Evolutionary conservation across 2,888 invertebrate species (phyloP).

Genomic region (Ennomos fuscantarius): DNA sequence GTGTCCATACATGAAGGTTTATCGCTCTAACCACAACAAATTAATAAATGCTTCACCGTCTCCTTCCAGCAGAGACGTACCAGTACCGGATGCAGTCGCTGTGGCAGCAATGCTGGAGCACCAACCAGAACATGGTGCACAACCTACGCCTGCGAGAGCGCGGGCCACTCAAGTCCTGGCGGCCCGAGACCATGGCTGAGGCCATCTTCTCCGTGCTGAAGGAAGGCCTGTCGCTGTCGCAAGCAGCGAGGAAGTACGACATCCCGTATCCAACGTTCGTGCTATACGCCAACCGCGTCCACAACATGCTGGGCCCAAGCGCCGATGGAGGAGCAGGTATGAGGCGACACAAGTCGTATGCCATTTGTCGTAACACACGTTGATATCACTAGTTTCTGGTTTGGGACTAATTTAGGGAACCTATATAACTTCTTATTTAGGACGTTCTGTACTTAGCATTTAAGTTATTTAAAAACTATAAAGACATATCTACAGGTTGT

Average conservation of each 20-base stretch:
- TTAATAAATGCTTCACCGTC: conserved; percentile 43
- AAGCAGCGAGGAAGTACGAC: conserved; percentile 97
- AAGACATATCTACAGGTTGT: too few species aligned
- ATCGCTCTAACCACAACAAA: conserved; percentile 40
- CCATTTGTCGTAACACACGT: conserved; percentile 28
- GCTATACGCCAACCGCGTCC: conserved; percentile 95
- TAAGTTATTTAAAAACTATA: too few species aligned
- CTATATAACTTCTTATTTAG: too few species aligned
- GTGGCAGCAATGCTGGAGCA: conserved; percentile 99
- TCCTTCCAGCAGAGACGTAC: conserved; percentile 94
- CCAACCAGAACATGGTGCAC: conserved; percentile 95
- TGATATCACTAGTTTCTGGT: background rate
- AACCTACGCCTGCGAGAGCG: conserved; percentile 96
- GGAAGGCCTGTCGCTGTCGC: conserved; percentile 94
- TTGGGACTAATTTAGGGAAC: background rate
- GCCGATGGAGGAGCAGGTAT: conserved; percentile 95
- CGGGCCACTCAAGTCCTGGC: conserved; percentile 96
- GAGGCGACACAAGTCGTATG: conserved; percentile 20
- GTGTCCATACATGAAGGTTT: background rate
- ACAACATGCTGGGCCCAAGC: conserved; percentile 97
- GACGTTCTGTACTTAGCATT: too few species aligned
- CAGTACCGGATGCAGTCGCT: conserved; percentile 97
- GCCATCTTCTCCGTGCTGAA: conserved; percentile 96
- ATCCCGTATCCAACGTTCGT: conserved; percentile 98
- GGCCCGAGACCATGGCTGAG: conserved; percentile 97